Conservation (phyloP, 2,113 vertebrate genomes). For the Garra rufa region DNA sequence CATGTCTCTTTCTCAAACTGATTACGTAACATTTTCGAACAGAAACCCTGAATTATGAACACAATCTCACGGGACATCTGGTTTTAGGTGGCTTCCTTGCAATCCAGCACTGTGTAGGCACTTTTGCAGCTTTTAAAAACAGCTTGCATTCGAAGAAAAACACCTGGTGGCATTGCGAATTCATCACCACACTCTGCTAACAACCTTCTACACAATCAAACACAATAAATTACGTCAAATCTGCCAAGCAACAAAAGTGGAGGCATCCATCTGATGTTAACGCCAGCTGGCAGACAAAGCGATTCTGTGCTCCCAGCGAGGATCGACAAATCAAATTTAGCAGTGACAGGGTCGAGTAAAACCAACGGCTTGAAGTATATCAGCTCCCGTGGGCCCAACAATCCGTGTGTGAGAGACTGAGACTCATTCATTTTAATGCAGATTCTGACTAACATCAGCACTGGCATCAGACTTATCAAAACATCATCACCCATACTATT, state of each 20-base stretch:
- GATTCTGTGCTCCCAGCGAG: not conserved
- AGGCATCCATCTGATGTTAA: not conserved
- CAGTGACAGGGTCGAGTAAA: not conserved
- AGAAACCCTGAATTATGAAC: not conserved
- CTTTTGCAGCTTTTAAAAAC: constrained; percentile 15
- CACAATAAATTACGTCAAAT: constrained; percentile 23
- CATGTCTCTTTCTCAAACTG: not conserved
- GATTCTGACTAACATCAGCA: not conserved
- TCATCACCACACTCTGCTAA: not conserved
- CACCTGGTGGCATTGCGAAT: constrained; percentile 6
- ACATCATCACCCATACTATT: not conserved
- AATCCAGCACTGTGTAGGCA: constrained; percentile 17
- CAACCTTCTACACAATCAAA: not conserved
- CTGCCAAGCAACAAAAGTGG: not conserved
- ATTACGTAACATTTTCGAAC: constrained; percentile 17
- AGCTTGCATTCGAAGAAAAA: constrained; percentile 18
- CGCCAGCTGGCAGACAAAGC: constrained; percentile 12
- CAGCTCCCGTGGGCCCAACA: not conserved
- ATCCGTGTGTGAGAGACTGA: not conserved
- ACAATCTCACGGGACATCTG: constrained; percentile 6
- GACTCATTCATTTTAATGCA: constrained; percentile 7
- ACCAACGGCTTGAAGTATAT: not conserved
- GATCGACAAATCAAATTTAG: constrained; percentile 2
- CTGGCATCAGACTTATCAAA: not conserved
- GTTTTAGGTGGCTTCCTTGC: constrained; percentile 18